These are phyloP conservation scores for Liodrosophila aerea DNA, from an alignment of 2,888 invertebrate species.

Conservation along the genomic window DNA sequence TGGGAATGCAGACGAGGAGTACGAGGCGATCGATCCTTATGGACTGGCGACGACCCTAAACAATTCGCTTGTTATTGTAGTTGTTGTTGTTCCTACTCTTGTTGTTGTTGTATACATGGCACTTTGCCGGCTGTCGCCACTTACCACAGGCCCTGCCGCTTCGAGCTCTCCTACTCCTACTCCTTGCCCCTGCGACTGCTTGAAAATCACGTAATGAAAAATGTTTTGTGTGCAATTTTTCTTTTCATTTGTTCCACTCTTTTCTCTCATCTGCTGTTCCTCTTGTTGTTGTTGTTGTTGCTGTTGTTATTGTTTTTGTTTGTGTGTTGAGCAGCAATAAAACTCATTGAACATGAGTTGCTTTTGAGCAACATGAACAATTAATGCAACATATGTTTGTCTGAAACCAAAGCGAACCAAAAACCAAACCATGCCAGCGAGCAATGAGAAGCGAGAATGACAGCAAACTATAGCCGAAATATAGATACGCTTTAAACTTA, in stretches of 20 bases:
- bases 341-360: slow-evolving; percentile 76
- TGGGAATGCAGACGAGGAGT: slow-evolving; percentile 71
- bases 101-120: slow-evolving; percentile 71
- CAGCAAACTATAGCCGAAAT: background rate
- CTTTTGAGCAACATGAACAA: slow-evolving; percentile 74
- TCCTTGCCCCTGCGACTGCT: slow-evolving; percentile 37
- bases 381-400: slow-evolving; percentile 75
- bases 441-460: slow-evolving; percentile 1
- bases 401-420: slow-evolving; percentile 23
- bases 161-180: slow-evolving; percentile 4
- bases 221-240: slow-evolving; percentile 75
- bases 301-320: slow-evolving; percentile 54
- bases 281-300: slow-evolving; percentile 12
- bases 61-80: slow-evolving; percentile 39
- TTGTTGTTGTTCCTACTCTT: slow-evolving; percentile 23
- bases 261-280: slow-evolving; percentile 18
- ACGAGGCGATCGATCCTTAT: slow-evolving; percentile 62
- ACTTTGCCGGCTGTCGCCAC: slow-evolving; percentile 80
- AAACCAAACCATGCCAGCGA: slow-evolving; percentile 16
- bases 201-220: slow-evolving; percentile 77
- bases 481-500: background rate
- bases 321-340: slow-evolving; percentile 75
- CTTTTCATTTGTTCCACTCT: slow-evolving; percentile 64
- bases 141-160: slow-evolving; percentile 46
- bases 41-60: slow-evolving; percentile 67